These are phyloP conservation scores for Campoletis raptor DNA, from an alignment of 2,888 invertebrate genomes.

Conservation along the genomic window DNA sequence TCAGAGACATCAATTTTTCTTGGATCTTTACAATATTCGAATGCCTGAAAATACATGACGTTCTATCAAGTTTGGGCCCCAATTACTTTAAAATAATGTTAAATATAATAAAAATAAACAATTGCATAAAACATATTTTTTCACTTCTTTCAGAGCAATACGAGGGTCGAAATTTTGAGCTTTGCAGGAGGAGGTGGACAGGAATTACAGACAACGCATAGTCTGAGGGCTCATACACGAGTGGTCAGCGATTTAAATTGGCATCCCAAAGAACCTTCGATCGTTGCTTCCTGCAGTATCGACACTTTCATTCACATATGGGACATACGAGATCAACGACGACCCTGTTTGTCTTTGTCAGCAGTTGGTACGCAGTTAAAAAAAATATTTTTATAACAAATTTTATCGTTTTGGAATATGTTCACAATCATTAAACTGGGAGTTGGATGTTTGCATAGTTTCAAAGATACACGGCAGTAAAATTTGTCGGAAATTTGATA, in stretches of 20 bases:
- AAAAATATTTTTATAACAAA: neutral
- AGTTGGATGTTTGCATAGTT: neutral
- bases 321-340: conserved; percentile 95
- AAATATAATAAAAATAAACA: neutral
- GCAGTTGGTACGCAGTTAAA: conserved; percentile 90
- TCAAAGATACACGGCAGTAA: neutral
- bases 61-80: too few relatives aligned
- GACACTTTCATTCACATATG: conserved; percentile 97
- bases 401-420: neutral
- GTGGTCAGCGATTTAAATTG: conserved; percentile 97
- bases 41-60: neutral
- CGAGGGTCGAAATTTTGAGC: conserved; percentile 93
- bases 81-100: neutral
- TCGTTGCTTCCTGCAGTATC: conserved; percentile 95
- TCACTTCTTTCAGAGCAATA: conserved; percentile 90
- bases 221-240: conserved; percentile 92
- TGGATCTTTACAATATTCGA: neutral
- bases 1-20: neutral
- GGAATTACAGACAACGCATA: conserved; percentile 90
- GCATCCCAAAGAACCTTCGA: conserved; percentile 92
- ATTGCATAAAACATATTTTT: neutral
- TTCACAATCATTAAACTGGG: neutral
- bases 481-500: neutral
- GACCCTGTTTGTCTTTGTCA: conserved; percentile 93
- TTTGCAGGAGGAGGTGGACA: conserved; percentile 88